phyloP scores from a whole-genome alignment of 2,888 invertebrate species.

The Acronicta leporina region DNA sequence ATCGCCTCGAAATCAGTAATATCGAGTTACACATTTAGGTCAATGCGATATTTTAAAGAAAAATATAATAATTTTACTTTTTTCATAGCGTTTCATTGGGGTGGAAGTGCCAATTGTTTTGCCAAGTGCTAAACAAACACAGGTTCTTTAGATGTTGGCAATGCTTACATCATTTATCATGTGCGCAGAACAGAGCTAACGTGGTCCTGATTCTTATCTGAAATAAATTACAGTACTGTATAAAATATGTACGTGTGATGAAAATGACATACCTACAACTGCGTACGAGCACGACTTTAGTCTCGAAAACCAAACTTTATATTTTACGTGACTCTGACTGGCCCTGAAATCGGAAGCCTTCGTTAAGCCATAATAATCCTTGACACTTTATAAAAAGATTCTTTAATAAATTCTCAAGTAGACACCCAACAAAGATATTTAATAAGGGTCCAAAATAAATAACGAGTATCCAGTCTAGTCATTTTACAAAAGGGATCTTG shows the following conservation, averaged over 20 bases:
- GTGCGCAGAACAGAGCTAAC: slow-evolving; percentile 55
- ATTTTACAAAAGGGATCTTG: slow-evolving; percentile 71
- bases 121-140: slow-evolving; percentile 71
- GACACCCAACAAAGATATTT: slow-evolving; percentile 66
- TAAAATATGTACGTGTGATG: slow-evolving; percentile 26
- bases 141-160: slow-evolving; percentile 66
- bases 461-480: slow-evolving; percentile 69
- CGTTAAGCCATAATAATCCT: slow-evolving; percentile 43
- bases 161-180: slow-evolving; percentile 67
- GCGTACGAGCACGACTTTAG: slow-evolving; percentile 11
- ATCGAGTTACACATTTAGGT: slow-evolving; percentile 67
- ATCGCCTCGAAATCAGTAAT: slow-evolving; percentile 56
- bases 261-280: slow-evolving; percentile 31
- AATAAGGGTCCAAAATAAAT: slow-evolving; percentile 77
- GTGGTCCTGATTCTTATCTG: slow-evolving; percentile 50
- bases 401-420: slow-evolving; percentile 59
- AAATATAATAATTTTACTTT: slow-evolving; percentile 57
- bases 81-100: slow-evolving; percentile 55
- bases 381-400: slow-evolving; percentile 59
- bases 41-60: slow-evolving; percentile 56
- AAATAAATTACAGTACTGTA: slow-evolving; percentile 43
- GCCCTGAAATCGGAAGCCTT: slow-evolving; percentile 46
- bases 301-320: slow-evolving; percentile 28
- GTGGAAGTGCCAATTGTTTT: slow-evolving; percentile 57
- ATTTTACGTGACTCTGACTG: slow-evolving; percentile 41